Conservation (phyloP, 2,888 invertebrate species). For the Hydriomena furcata region DNA sequence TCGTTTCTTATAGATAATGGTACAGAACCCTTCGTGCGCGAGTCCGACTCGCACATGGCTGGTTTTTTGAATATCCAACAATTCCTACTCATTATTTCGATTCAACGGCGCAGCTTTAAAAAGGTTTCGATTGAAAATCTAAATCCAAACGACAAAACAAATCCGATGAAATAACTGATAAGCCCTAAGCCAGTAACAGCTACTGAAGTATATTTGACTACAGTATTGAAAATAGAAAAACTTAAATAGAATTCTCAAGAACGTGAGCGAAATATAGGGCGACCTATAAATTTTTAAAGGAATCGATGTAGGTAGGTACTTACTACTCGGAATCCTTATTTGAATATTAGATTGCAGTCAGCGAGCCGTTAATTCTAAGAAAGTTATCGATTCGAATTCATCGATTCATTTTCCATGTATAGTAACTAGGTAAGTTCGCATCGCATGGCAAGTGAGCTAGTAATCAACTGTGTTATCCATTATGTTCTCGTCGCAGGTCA, state of each 20-base stretch:
- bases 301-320: slow-evolving; percentile 30
- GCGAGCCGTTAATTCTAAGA: slow-evolving; percentile 45
- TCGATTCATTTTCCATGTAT: slow-evolving; percentile 44
- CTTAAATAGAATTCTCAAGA: too few species aligned
- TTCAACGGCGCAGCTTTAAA: too few species aligned
- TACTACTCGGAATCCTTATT: slow-evolving; percentile 41
- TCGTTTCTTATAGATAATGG: too few species aligned
- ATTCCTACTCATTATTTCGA: too few species aligned
- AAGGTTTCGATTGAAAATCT: not conserved
- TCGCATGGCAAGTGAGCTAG: too few species aligned
- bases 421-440: slow-evolving; percentile 24
- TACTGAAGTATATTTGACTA: not conserved
- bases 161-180: not conserved
- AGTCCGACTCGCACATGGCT: too few species aligned
- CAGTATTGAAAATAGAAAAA: not conserved
- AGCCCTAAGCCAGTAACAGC: not conserved
- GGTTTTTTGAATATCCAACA: too few species aligned
- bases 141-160: not conserved
- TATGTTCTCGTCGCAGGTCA: not conserved
- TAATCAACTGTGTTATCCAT: too few species aligned
- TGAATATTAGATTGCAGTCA: slow-evolving; percentile 62
- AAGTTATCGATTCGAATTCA: slow-evolving; percentile 52
- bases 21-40: too few species aligned
- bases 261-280: slow-evolving; percentile 1
- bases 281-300: slow-evolving; percentile 21